Conservation (phyloP, 2,888 invertebrate species). For the Helleia helle region DNA sequence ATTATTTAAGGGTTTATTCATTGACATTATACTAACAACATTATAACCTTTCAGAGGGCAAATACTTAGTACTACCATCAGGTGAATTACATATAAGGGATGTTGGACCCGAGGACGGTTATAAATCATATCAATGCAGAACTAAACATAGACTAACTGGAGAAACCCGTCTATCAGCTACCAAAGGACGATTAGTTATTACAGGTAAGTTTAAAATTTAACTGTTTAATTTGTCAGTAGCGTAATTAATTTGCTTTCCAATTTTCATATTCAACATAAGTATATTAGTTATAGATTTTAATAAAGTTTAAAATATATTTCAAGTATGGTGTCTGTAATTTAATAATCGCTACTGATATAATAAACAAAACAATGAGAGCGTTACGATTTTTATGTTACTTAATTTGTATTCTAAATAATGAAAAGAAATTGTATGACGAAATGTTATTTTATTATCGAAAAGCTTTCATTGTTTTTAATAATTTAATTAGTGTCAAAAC, state of each 20-base stretch:
- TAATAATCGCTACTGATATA: constrained; percentile 11
- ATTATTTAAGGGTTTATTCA: neutral
- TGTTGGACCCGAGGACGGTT: constrained; percentile 95
- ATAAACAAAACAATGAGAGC: neutral
- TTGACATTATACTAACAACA: constrained; percentile 12
- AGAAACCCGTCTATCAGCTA: constrained; percentile 93
- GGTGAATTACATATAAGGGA: constrained; percentile 97
- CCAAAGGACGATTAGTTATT: constrained; percentile 94
- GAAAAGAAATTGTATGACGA: no score
- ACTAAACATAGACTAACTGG: constrained; percentile 95
- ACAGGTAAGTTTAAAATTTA: constrained; percentile 82
- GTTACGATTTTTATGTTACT: no score
- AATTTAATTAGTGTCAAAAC: no score
- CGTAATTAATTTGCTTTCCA: constrained; percentile 24
- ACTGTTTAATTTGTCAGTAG: constrained; percentile 11
- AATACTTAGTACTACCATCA: constrained; percentile 94
- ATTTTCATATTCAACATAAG: neutral
- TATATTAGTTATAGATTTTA: neutral
- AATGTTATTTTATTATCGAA: no score
- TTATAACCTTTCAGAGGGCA: constrained; percentile 81
- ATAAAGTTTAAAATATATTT: neutral
- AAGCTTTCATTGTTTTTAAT: neutral
- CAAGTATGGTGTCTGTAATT: neutral
- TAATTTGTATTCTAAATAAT: no score
- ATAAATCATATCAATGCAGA: constrained; percentile 94